These are phyloP conservation scores for Meteorus cinctellus DNA, from an alignment of 2,888 invertebrate species.

Conservation along the genomic window DNA sequence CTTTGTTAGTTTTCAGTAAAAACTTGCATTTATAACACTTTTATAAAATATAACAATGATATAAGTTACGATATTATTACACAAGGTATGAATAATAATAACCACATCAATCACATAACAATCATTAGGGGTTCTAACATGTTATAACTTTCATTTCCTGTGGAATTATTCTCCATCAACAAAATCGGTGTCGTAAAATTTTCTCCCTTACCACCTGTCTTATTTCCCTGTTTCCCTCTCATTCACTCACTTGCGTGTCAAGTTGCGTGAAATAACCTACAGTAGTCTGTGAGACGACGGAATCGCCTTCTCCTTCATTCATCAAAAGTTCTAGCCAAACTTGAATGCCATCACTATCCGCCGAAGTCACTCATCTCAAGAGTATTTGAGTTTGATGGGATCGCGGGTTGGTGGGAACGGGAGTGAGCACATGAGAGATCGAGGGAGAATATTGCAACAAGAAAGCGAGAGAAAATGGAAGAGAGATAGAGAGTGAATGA, in stretches of 20 bases:
- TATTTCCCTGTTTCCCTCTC: background rate
- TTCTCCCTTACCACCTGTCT: background rate
- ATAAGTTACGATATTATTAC: conserved; percentile 15
- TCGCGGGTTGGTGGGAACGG: conserved; percentile 28
- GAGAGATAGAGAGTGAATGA: conserved; percentile 32
- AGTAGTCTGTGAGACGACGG: conserved; percentile 11
- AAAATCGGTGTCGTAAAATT: conserved; percentile 10
- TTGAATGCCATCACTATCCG: conserved; percentile 32
- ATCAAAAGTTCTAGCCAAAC: conserved; percentile 61
- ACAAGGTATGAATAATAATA: background rate
- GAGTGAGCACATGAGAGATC: conserved; percentile 3
- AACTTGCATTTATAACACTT: background rate
- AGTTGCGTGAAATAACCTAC: conserved; percentile 19
- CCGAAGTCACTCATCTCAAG: conserved; percentile 56
- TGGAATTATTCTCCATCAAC: background rate
- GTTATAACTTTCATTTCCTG: background rate
- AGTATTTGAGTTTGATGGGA: background rate
- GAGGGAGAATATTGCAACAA: background rate
- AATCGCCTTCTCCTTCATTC: conserved; percentile 53
- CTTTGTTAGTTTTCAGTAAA: background rate
- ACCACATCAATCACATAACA: background rate
- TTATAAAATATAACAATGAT: conserved; percentile 33
- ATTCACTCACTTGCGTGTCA: background rate
- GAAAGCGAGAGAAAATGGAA: conserved; percentile 21
- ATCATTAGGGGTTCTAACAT: background rate